Percentiles rank a stretch among this genome's conserved stretches.
These are phyloP conservation scores for Luehdorfia chinensis DNA, from an alignment of 1,140 invertebrate genomes.

Conservation along the genomic window DNA sequence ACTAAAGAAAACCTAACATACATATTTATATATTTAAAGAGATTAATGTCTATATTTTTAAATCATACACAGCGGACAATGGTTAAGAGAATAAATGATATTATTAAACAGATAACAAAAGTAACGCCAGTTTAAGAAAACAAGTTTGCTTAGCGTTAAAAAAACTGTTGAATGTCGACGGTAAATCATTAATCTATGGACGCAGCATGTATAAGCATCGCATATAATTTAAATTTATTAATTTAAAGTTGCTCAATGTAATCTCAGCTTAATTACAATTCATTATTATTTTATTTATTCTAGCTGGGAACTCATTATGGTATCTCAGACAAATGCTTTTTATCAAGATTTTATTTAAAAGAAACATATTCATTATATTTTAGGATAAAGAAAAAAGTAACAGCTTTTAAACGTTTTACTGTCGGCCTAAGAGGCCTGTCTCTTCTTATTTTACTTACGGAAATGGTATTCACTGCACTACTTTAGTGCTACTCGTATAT, in stretches of 20 bases:
- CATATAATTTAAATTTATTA: slow-evolving; percentile 40
- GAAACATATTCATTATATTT: slow-evolving; percentile 23
- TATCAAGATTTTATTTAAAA: slow-evolving; percentile 43
- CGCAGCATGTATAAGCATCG: slow-evolving; percentile 22
- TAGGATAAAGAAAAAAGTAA: too few species aligned
- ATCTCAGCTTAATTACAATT: slow-evolving; percentile 52
- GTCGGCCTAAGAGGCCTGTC: too few species aligned
- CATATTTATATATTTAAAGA: too few species aligned
- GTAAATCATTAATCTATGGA: slow-evolving; percentile 13
- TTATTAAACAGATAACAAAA: slow-evolving; percentile 11
- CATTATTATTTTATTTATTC: slow-evolving; percentile 48
- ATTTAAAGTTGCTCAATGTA: slow-evolving; percentile 39
- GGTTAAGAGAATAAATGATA: slow-evolving; percentile 3
- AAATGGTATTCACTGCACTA: too few species aligned
- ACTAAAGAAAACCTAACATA: too few species aligned
- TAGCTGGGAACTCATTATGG: slow-evolving; percentile 49
- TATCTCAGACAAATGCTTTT: slow-evolving; percentile 43
- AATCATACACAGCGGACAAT: too few species aligned
- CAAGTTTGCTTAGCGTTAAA: slow-evolving; percentile 15
- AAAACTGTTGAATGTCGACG: slow-evolving; percentile 12
- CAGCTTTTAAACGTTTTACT: too few species aligned
- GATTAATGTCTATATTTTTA: too few species aligned
- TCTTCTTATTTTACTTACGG: too few species aligned
- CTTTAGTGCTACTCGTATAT: too few species aligned
- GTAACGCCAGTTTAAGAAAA: slow-evolving; percentile 14